Percentiles rank a stretch among this genome's conserved stretches.
These are phyloP conservation scores for Otolemur garnettii DNA, from an alignment of 2,113 vertebrate genomes.

Conservation along the genomic window DNA sequence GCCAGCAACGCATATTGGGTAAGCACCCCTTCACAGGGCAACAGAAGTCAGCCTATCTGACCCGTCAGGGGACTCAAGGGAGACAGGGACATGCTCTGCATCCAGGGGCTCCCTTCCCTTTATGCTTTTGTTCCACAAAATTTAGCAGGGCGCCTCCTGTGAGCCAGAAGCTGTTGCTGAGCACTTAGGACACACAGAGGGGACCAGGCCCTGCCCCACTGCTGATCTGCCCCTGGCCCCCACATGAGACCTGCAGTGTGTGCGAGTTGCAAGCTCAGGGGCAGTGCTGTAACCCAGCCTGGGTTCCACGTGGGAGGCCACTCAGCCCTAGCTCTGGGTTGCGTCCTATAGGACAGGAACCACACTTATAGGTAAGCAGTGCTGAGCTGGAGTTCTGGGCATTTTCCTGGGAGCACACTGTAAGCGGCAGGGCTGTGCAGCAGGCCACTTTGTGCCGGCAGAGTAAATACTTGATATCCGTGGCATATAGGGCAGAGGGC, in stretches of 20 bases:
- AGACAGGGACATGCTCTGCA: background rate
- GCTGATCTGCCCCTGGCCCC: background rate
- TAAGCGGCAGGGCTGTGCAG: background rate
- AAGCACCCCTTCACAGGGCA: background rate
- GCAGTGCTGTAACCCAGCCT: background rate
- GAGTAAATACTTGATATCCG: background rate
- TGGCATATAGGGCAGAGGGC: background rate
- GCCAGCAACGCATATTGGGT: background rate
- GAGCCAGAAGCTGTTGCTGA: background rate
- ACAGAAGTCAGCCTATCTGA: background rate
- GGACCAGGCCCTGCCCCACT: fast-evolving
- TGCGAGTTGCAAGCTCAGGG: fast-evolving
- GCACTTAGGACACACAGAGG: background rate
- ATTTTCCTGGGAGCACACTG: background rate
- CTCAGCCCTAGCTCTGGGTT: fast-evolving
- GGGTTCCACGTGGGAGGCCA: background rate
- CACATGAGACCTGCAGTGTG: background rate
- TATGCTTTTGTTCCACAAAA: too few species aligned
- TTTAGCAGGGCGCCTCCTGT: background rate
- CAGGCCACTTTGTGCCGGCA: too few species aligned
- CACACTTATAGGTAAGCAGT: background rate
- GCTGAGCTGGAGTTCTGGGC: too few species aligned
- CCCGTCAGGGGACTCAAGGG: background rate
- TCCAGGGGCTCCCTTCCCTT: background rate
- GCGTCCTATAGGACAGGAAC: background rate